phyloP scores from a whole-genome alignment of 2,888 invertebrate genomes.

The Malachius bipustulatus region DNA sequence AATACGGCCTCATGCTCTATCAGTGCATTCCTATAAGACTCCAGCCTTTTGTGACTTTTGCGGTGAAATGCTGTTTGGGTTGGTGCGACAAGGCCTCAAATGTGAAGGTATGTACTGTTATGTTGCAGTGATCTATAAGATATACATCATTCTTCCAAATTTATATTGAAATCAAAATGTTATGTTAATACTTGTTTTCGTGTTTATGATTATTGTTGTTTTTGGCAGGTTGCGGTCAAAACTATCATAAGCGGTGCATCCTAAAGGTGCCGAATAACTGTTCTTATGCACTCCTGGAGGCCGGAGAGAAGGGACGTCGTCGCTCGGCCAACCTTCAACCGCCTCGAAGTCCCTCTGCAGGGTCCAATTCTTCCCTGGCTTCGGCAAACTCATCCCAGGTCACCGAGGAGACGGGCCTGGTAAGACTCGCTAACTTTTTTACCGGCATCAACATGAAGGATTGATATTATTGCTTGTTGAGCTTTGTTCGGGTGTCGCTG shows the following conservation, averaged over 20 bases:
- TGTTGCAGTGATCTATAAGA: too few species aligned
- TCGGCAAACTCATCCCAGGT: slow-evolving; percentile 43
- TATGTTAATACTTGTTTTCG: slow-evolving; percentile 11
- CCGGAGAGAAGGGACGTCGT: slow-evolving; percentile 33
- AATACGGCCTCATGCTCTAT: slow-evolving; percentile 80
- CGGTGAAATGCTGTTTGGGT: slow-evolving; percentile 97
- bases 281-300: slow-evolving; percentile 42
- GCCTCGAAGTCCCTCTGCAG: slow-evolving; percentile 63
- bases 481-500: too few species aligned
- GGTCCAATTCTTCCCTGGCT: slow-evolving; percentile 54
- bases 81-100: slow-evolving; percentile 96
- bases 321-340: slow-evolving; percentile 40
- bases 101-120: slow-evolving; percentile 70
- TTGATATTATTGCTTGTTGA: too few species aligned
- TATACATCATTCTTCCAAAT: too few species aligned
- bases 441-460: slow-evolving; percentile 31
- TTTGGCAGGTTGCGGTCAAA: slow-evolving; percentile 81
- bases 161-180: too few species aligned
- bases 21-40: slow-evolving; percentile 96
- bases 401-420: slow-evolving; percentile 57
- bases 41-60: slow-evolving; percentile 99
- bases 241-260: slow-evolving; percentile 96
- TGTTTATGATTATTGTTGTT: slow-evolving; percentile 6
- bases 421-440: slow-evolving; percentile 48
- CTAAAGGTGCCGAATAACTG: slow-evolving; percentile 98